Evolutionary conservation across 2,113 vertebrate genomes (phyloP).

Genomic region (Platysteira castanea): DNA sequence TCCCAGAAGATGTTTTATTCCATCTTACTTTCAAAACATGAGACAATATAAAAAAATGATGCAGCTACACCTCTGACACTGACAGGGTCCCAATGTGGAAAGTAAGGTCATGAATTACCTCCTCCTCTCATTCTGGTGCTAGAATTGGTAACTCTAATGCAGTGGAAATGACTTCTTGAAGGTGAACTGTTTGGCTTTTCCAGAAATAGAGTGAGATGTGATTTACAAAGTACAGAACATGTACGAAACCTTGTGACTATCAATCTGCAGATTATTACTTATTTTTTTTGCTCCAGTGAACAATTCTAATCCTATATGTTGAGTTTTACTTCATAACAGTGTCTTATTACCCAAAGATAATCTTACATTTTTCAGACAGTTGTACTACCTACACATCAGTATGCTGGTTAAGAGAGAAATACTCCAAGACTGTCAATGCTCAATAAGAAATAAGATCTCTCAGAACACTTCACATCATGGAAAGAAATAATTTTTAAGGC

Average conservation of each 20-base stretch:
- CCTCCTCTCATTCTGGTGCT: not conserved
- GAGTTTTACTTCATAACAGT: not conserved
- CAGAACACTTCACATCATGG: not conserved
- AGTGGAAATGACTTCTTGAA: not conserved
- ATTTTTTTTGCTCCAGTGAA: not conserved
- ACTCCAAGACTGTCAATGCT: not conserved
- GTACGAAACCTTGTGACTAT: not conserved
- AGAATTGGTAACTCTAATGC: not conserved
- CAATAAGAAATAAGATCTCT: not conserved
- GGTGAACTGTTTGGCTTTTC: not conserved
- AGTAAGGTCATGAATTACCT: not conserved
- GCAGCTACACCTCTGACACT: not conserved
- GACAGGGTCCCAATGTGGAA: not conserved
- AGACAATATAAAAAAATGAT: not conserved
- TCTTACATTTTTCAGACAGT: not conserved
- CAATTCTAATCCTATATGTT: not conserved
- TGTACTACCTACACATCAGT: not conserved
- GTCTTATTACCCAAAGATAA: not conserved
- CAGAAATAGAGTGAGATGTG: not conserved
- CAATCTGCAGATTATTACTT: not conserved
- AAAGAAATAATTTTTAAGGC: not conserved
- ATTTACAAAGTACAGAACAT: not conserved
- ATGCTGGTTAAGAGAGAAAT: not conserved
- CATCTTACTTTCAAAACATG: not conserved
- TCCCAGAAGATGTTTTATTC: not conserved